Conservation (phyloP, 2,888 invertebrate species). For the Aleiodes leptofemur region DNA sequence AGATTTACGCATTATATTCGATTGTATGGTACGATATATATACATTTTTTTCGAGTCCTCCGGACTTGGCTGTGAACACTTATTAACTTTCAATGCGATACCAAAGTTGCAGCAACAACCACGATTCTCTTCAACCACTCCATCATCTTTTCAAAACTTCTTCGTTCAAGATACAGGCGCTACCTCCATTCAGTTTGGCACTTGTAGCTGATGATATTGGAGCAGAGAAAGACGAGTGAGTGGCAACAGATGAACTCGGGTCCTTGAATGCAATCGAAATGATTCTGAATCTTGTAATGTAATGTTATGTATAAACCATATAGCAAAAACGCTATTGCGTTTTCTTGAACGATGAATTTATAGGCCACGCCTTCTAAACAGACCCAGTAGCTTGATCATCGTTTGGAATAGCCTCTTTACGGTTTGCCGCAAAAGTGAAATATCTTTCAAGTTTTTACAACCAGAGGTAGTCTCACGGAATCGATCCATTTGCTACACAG, state of each 20-base stretch:
- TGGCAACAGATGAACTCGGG: conserved; percentile 56
- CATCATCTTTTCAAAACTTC: neutral
- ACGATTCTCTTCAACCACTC: neutral
- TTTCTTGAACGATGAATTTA: conserved; percentile 54
- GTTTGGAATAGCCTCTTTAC: neutral
- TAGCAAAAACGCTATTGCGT: conserved; percentile 46
- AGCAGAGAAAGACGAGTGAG: conserved; percentile 55
- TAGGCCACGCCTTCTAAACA: conserved; percentile 46
- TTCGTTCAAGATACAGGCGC: too few relatives aligned
- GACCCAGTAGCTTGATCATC: conserved; percentile 6
- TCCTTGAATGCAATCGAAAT: conserved; percentile 64
- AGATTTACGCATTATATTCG: too few relatives aligned
- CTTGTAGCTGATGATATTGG: conserved; percentile 40
- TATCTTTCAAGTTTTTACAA: neutral
- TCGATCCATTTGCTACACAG: neutral
- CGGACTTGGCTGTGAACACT: too few relatives aligned
- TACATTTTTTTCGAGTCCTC: too few relatives aligned
- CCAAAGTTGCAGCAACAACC: too few relatives aligned
- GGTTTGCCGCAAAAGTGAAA: neutral
- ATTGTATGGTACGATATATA: too few relatives aligned
- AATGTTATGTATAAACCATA: too few relatives aligned
- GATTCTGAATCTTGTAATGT: conserved; percentile 55
- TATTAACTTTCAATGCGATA: too few relatives aligned
- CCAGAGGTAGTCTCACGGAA: neutral
- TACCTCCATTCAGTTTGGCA: too few relatives aligned